Base-by-base conservation (phyloP, 2,888 invertebrate species). In the Volucella inflata region DNA sequence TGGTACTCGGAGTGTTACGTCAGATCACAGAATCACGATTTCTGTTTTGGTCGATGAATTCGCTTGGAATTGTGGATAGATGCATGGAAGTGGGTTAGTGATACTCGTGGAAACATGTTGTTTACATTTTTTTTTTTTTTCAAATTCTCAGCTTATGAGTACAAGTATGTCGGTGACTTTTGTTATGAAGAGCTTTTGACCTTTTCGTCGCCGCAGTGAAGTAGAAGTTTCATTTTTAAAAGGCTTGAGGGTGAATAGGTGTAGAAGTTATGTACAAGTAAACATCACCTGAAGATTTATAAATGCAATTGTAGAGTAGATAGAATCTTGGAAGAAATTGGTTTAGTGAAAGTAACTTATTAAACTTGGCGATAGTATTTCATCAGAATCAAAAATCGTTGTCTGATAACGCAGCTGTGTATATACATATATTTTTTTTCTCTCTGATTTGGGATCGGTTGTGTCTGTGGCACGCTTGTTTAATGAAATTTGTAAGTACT, bases 31-130 rank as follows among this genome's bases (percentile, higher is more conserved):
- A 68, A 81, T 68, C 80, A 80, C 67, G 76, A 77, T 81, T 51
- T 85, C 71, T 80, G 80, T 85, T 85, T 85, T 85, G 85, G 71
- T 85, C 80, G 80, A 72, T 50, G 76, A 68, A 85, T 85, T 85
- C 80, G 85, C 76, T 38, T 76, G 65, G 65, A 84, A 53, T 65
- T 62, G 50, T 70, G 38, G 36, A 65, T 71, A 62, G 50, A 40
- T 80, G 62, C 55, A 76, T 76, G 40, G 76, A 85, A 72, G 57
- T 85, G 76, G 85, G 85, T 85, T 85, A 85, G 71, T 70, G 57
- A 76, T 84, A 46, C 59, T 62, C 50, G 70, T 68, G 57, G 72
- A 76, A 75, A 70, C 53, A 64, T 72, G 57, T 40, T 76, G 81
- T 72, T 80, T 79, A 65, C 57, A 38, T 65, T 59, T 42, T 48